Base-by-base conservation (phyloP, 2,113 vertebrate genomes). In the Thalassoma bifasciatum region DNA sequence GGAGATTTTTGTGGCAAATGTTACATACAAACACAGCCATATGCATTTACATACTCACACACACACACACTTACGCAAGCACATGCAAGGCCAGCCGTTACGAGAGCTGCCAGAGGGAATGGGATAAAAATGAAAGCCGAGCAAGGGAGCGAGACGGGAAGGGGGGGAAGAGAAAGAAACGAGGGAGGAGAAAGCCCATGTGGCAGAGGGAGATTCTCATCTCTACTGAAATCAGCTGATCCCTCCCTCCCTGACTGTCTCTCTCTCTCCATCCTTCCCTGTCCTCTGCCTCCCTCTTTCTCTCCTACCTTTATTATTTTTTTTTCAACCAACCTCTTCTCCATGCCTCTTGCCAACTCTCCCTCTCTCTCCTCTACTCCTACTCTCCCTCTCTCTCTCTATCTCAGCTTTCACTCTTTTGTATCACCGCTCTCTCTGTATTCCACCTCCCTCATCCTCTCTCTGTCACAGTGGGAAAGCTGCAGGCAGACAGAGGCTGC, bases 181-280 rank as follows among this genome's bases (percentile, higher is more conserved):
- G 40, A 84, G 74, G 79, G 79, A 87, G 61, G 84, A 90, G 89
- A 92, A 87, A 92, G 75, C 89, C 89, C 86, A 86, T 86, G 87
- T 88, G 82, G 88, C 68, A 79, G 63, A 91, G 88, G 89, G 91
- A 91, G 86, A 90, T 90, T 91, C 90, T 89, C 81, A 88, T 88
- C 89, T 88, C 72, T 52, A 62, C 66, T 82, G 65, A 76, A 90
- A 91, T 91, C 92, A 91, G 87, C 84, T 88, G 89, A 90, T 86
- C 68, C 57, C 86, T 73, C 74, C 72, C 80, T 22, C 23, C 23
- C 37, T 37, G 19, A 13, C 54, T 26, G 11, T 77, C 72, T 62
- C 71, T 77, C 72, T 62, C 71, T 24, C 53, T 60, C 22, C 2
- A 70, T 71, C 56, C 50, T 21, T 53, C 23, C 8, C 9, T 58